A percentile compares a stretch with the other conserved stretches of the same genome.
These are phyloP conservation scores for Paracentrotus lividus DNA, from an alignment of 53 echinoderm and acorn worm species.

Conservation along the genomic window DNA sequence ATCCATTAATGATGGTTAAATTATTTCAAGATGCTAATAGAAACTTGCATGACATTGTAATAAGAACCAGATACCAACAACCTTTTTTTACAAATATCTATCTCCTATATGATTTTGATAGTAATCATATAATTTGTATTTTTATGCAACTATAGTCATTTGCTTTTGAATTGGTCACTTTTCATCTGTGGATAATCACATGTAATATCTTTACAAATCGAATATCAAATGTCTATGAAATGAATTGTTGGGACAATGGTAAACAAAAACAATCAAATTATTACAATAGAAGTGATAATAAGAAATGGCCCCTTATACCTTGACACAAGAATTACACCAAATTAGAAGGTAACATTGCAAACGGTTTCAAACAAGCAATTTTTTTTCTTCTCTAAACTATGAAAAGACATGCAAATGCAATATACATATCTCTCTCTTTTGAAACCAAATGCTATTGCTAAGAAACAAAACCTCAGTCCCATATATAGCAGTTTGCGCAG, in stretches of 20 bases:
- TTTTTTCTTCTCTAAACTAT: background rate
- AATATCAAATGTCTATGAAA: background rate
- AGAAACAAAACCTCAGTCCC: slow-evolving; percentile 25
- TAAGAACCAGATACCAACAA: background rate
- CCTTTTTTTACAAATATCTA: background rate
- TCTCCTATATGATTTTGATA: background rate
- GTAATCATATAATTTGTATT: background rate
- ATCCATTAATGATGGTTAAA: no score
- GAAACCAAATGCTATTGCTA: background rate
- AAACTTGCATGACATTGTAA: no score
- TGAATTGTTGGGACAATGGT: background rate
- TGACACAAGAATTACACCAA: background rate
- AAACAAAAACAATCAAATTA: background rate
- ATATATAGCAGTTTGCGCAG: slow-evolving; percentile 21
- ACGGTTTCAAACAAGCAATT: background rate
- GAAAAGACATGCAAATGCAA: background rate
- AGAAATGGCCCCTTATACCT: background rate
- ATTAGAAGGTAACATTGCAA: background rate
- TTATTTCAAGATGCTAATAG: background rate
- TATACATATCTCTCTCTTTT: slow-evolving; percentile 14
- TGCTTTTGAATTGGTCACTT: background rate
- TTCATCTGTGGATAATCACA: slow-evolving; percentile 6
- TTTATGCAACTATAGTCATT: background rate
- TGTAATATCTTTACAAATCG: background rate
- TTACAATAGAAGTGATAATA: background rate